phyloP scores from a whole-genome alignment of 2,888 invertebrate genomes.

The Xestoiulus laeticollis region DNA sequence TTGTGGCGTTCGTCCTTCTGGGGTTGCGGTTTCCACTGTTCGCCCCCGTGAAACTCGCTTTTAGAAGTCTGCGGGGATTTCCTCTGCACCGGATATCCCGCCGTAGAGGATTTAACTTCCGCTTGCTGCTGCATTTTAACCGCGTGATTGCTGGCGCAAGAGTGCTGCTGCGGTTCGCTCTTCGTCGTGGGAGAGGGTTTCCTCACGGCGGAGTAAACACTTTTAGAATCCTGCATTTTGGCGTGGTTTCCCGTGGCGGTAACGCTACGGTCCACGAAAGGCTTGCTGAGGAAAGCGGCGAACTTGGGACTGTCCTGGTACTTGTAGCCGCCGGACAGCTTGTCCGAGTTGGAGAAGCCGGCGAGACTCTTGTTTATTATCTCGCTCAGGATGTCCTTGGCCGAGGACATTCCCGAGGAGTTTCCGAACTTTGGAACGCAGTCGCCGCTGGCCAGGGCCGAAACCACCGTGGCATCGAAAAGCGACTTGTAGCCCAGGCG shows the following conservation, averaged over 20 bases:
- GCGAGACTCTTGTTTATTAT: slow-evolving; percentile 55
- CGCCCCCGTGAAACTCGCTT: slow-evolving; percentile 2
- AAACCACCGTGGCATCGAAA: neutral
- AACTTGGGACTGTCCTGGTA: slow-evolving; percentile 48
- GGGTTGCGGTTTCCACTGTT: neutral
- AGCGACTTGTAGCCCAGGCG: neutral
- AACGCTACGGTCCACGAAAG: neutral
- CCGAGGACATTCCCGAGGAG: neutral
- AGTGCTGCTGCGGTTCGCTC: neutral
- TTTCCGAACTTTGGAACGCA: neutral
- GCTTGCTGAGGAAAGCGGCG: slow-evolving; percentile 45
- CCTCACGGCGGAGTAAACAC: neutral
- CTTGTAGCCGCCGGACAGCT: neutral
- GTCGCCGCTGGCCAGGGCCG: neutral
- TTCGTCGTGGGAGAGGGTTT: neutral
- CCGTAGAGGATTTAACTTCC: neutral
- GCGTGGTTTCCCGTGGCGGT: neutral
- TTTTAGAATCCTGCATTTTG: neutral
- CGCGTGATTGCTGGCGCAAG: neutral
- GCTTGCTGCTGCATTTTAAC: neutral
- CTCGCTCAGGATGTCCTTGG: slow-evolving; percentile 54
- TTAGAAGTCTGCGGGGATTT: neutral
- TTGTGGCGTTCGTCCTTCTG: neutral
- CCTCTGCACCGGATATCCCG: neutral
- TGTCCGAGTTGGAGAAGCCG: slow-evolving; percentile 55